A percentile compares a stretch with the other conserved stretches of the same genome.
phyloP scores from a whole-genome alignment of 1,140 invertebrate genomes.

The Schlechtendalia chinensis region DNA sequence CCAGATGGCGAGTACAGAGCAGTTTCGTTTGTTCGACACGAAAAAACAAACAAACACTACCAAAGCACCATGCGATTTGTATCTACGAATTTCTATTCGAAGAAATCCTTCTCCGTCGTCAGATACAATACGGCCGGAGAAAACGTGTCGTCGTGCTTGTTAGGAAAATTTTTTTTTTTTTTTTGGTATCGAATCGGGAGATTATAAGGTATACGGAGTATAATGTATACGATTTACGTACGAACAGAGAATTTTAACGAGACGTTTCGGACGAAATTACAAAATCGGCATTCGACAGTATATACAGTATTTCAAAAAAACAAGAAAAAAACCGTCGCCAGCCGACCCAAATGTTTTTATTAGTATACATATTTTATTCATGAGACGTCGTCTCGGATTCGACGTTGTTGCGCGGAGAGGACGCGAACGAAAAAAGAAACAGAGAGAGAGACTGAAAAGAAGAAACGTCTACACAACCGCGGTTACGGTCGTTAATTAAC shows the following conservation, averaged over 20 bases:
- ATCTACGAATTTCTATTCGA: no score
- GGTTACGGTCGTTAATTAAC: conserved; percentile 15
- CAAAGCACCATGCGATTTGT: no score
- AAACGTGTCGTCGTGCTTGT: background rate
- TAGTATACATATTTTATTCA: conserved; percentile 14
- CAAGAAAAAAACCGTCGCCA: background rate
- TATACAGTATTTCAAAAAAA: no score
- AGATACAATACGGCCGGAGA: no score
- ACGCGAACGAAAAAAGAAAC: background rate
- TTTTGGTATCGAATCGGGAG: background rate
- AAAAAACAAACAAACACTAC: no score
- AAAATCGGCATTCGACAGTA: background rate
- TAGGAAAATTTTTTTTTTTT: background rate
- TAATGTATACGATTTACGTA: background rate
- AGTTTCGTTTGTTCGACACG: no score
- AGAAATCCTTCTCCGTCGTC: no score
- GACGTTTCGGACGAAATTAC: background rate
- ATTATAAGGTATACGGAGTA: background rate
- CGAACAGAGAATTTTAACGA: conserved; percentile 13
- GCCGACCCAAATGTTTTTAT: conserved; percentile 1
- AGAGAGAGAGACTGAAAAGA: background rate
- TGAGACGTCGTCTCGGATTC: conserved; percentile 1
- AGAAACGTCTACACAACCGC: conserved; percentile 7
- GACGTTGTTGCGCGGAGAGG: background rate
- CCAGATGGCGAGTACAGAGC: no score